Conservation (phyloP, 2,888 invertebrate species). For the Spilosoma lubricipeda region DNA sequence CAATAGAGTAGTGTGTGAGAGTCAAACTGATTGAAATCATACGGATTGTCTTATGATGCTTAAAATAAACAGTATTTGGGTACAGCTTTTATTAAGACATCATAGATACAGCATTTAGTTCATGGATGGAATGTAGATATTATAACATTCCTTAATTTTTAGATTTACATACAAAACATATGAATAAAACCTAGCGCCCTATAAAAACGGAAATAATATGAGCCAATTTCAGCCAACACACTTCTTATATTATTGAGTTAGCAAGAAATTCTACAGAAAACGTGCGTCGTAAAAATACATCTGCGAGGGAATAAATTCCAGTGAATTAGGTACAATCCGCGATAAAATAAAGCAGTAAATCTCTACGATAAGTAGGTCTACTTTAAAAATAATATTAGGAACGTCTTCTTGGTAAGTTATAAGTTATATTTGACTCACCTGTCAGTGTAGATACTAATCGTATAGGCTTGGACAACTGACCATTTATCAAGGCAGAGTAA, state of each 20-base stretch:
- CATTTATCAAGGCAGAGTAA: not conserved
- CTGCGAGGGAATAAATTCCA: slow-evolving; percentile 24
- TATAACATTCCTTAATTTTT: not conserved
- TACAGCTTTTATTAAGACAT: not conserved
- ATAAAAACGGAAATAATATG: slow-evolving; percentile 12
- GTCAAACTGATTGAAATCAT: not conserved
- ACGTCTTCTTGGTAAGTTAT: slow-evolving; percentile 1
- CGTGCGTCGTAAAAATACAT: slow-evolving; percentile 27
- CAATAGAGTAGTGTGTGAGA: not conserved
- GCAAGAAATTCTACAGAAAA: slow-evolving; percentile 22
- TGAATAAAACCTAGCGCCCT: not conserved
- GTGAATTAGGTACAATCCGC: slow-evolving; percentile 28
- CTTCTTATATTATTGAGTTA: slow-evolving; percentile 25
- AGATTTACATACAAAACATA: not conserved
- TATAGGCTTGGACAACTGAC: not conserved
- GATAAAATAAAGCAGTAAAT: slow-evolving; percentile 23
- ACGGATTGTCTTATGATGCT: not conserved
- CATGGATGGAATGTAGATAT: not conserved
- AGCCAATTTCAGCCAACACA: slow-evolving; percentile 12
- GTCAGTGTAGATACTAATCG: not conserved
- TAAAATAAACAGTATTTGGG: not conserved
- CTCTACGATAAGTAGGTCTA: slow-evolving; percentile 21
- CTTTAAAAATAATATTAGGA: slow-evolving; percentile 19
- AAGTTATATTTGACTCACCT: not conserved
- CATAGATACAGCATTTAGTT: not conserved